These are phyloP conservation scores for Octodon degus DNA, from an alignment of 2,113 vertebrate genomes.

Conservation along the genomic window DNA sequence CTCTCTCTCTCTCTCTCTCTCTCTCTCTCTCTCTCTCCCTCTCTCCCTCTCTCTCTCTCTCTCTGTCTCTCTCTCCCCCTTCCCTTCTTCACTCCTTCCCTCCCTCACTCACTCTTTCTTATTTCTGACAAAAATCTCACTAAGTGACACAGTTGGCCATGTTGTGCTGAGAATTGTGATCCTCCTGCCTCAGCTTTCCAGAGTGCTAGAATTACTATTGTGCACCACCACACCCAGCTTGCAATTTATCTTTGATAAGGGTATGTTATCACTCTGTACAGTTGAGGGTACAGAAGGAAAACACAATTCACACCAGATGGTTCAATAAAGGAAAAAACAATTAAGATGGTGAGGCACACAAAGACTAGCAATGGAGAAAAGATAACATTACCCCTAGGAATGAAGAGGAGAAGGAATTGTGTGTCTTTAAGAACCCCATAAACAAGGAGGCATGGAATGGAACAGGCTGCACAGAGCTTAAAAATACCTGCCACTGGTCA, in stretches of 20 bases:
- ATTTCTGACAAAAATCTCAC: no score
- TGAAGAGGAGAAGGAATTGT: background rate
- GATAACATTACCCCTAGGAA: background rate
- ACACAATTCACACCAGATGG: background rate
- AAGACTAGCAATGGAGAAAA: background rate
- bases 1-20: no score
- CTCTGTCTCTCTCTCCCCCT: no score
- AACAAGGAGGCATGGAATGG: background rate
- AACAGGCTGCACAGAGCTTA: background rate
- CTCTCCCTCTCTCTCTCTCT: no score
- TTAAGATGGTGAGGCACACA: background rate
- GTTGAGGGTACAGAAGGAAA: background rate
- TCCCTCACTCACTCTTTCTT: no score
- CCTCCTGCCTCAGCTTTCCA: no score
- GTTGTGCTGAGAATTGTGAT: background rate
- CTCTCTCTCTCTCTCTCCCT: no score
- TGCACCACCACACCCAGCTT: background rate
- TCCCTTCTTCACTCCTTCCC: no score
- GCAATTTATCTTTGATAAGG: slow-evolving; percentile 6
- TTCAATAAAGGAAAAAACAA: background rate
- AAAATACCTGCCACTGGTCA: background rate
- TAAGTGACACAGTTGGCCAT: background rate
- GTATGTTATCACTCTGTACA: background rate
- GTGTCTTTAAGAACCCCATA: background rate
- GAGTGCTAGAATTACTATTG: no score